A percentile compares a stretch with the other conserved stretches of the same genome.
phyloP scores from a whole-genome alignment of 2,113 vertebrate genomes.

The Girardinichthys multiradiatus region DNA sequence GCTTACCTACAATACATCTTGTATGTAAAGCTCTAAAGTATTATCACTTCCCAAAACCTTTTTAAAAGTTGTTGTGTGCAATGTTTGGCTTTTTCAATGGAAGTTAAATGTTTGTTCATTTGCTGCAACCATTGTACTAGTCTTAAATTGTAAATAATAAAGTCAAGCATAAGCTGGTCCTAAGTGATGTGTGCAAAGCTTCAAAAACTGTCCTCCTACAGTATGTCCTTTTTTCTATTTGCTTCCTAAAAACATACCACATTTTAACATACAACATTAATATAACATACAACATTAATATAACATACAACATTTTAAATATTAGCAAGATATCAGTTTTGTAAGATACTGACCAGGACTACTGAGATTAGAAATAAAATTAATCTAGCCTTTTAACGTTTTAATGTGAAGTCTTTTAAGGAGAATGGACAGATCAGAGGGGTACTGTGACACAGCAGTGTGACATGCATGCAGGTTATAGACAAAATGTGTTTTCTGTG shows the following conservation, averaged over 20 bases:
- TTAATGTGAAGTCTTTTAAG: background rate
- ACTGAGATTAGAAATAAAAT: no score
- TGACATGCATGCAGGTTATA: conserved; percentile 32
- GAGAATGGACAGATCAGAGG: conserved; percentile 55
- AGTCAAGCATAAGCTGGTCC: background rate
- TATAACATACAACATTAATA: background rate
- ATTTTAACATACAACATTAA: no score
- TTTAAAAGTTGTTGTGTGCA: background rate
- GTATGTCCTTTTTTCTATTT: background rate
- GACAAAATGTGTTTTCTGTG: conserved; percentile 7
- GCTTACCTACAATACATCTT: background rate
- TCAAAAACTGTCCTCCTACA: background rate
- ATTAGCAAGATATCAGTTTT: no score
- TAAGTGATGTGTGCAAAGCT: background rate
- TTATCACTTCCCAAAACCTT: background rate
- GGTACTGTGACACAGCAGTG: conserved; percentile 25
- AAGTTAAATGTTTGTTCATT: background rate
- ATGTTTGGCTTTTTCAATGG: background rate
- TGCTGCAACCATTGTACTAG: background rate
- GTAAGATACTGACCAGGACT: background rate
- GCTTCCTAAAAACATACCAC: background rate
- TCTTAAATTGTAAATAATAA: background rate
- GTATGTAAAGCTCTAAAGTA: background rate
- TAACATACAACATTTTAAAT: background rate
- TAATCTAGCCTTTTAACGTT: background rate